A percentile compares a stretch with the other conserved stretches of the same genome.
These are phyloP conservation scores for Xylocopa sonorina DNA, from an alignment of 1,140 invertebrate genomes.

Conservation along the genomic window DNA sequence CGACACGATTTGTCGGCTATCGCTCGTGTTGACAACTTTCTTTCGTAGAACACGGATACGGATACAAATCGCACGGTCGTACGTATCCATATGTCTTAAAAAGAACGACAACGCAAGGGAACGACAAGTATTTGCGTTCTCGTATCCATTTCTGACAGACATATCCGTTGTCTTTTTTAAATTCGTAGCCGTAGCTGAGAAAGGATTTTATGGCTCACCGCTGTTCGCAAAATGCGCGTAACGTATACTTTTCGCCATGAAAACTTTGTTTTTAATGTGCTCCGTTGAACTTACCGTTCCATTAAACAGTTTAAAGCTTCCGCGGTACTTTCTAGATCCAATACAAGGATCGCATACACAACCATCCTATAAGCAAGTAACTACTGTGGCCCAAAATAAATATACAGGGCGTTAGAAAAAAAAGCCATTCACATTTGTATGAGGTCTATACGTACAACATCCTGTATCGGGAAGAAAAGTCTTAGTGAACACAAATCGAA, in stretches of 20 bases:
- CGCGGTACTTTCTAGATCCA: neutral
- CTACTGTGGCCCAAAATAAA: no score
- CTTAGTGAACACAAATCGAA: no score
- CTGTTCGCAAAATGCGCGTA: neutral
- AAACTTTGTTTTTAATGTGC: neutral
- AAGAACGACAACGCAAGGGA: no score
- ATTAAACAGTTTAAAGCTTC: neutral
- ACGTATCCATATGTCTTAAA: no score
- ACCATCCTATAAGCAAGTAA: neutral
- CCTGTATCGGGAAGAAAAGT: no score
- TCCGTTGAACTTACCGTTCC: neutral
- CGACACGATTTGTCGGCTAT: neutral
- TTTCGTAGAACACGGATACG: neutral
- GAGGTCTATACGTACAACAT: no score
- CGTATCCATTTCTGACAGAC: no score
- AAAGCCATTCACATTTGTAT: no score
- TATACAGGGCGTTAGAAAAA: no score
- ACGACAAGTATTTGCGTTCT: neutral
- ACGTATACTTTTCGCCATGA: neutral
- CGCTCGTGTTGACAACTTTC: neutral
- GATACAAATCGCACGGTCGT: no score
- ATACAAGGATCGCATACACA: neutral
- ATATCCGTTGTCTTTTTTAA: neutral
- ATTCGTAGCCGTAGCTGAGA: no score
- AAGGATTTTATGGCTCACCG: no score